Base-by-base conservation (phyloP, 1,140 invertebrate species). In the Drosophila varians region DNA sequence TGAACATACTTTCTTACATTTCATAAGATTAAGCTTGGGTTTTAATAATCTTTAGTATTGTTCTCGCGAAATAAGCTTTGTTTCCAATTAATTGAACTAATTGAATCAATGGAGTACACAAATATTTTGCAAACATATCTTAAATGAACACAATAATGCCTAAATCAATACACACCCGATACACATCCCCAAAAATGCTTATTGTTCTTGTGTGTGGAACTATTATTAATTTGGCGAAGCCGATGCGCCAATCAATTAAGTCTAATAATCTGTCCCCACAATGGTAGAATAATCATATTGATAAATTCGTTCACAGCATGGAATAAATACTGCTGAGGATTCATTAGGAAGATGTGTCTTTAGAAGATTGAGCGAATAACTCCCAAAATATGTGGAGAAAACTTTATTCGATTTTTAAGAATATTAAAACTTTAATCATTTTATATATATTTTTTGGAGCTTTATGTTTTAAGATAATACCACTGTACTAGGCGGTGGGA, bases 191-290 rank as follows among this genome's bases (percentile, higher is more conserved):
- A 8, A 7, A 1, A 14, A 16, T 42, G 38, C 31, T 7, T 54
- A 47, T 56, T 73, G 46, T 55, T 48, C 19, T 64, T 66, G 34
- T 69, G 49, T 48, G 16, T 12, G 14, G 38, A 56, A 36, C 43
- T 70, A 47, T 68, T 68, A 70, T 56, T 71, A 71, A 71, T 71
- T 71, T 28, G 26, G 12, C 46, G 23, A 57, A 45, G 28, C 9
- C 51, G 28, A 72, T 31, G 56, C 55, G 60, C 60, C 72, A 66
- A 74, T 74, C 72, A 74, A 74, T 74, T 74, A 66, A 74, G 54
- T 36, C 46, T 45, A 74, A 74, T 74, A 74, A 74, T 74, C 70
- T 66, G 40, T 40, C 28, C 25, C 34, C 52, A 34, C 55, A 52
- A 28, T 25, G 25, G 9, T 19, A 16, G 14, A 55, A 28, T 34